Evolutionary conservation across 30 jellyfish, hydroid and myxozoan species (phyloP).

Genomic region (Hydractinia echinata): DNA sequence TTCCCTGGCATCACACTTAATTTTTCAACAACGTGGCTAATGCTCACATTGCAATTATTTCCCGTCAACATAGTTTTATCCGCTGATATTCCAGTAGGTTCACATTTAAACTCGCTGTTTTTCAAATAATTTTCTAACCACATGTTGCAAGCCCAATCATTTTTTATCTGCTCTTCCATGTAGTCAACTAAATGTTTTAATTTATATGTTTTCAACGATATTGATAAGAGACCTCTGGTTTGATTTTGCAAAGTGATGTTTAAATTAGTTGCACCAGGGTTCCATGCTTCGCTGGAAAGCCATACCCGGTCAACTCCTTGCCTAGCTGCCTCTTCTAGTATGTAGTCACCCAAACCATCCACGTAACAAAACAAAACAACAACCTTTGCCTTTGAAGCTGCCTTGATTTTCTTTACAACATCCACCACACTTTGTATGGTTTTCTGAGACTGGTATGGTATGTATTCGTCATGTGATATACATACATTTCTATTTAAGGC

Average conservation of each 20-base stretch:
- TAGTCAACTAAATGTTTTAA: constrained; percentile 40
- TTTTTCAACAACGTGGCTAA: background rate
- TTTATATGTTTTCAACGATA: constrained; percentile 37
- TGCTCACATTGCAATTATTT: background rate
- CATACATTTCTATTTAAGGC: constrained; percentile 65
- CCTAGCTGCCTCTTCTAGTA: constrained; percentile 63
- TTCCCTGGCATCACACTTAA: background rate
- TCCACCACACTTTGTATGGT: constrained; percentile 42
- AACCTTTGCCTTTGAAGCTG: constrained; percentile 59
- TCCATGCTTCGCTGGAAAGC: constrained; percentile 96
- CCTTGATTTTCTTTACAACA: constrained; percentile 36
- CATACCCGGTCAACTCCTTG: constrained; percentile 54
- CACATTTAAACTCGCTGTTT: constrained; percentile 18
- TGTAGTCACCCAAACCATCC: constrained; percentile 57
- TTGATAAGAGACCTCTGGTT: constrained; percentile 47
- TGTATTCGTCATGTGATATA: constrained; percentile 62
- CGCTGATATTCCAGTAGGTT: constrained; percentile 29
- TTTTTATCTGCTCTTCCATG: constrained; percentile 30
- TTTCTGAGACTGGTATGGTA: constrained; percentile 55
- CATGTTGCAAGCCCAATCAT: constrained; percentile 45
- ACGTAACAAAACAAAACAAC: constrained; percentile 69
- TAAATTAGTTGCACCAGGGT: constrained; percentile 44
- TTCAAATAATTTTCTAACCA: constrained; percentile 48
- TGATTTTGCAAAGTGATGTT: constrained; percentile 19
- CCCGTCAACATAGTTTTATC: background rate